Conservation (phyloP, 1,140 invertebrate genomes). For the Hycleus cichorii region DNA sequence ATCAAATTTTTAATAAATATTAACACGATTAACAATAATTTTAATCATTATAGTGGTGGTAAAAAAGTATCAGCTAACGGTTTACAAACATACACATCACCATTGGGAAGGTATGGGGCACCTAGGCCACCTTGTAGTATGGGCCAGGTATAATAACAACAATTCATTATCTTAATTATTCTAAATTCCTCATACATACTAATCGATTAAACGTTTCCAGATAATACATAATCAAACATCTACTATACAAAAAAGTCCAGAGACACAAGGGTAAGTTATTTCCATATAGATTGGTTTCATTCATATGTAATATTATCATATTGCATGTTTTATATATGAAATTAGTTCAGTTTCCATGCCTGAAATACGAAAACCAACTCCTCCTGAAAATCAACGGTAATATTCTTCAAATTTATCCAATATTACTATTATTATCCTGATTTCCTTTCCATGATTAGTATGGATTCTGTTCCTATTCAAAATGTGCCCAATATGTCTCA, state of each 20-base stretch:
- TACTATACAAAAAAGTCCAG: slow-evolving; percentile 25
- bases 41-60: slow-evolving; percentile 4
- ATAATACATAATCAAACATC: slow-evolving; percentile 41
- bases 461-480: not conserved
- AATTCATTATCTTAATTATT: slow-evolving; percentile 16
- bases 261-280: slow-evolving; percentile 33
- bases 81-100: slow-evolving; percentile 29
- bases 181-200: slow-evolving; percentile 2
- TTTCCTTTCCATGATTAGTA: too few species aligned
- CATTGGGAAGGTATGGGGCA: slow-evolving; percentile 53
- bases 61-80: slow-evolving; percentile 36
- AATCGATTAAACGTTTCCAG: slow-evolving; percentile 24
- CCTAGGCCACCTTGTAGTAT: slow-evolving; percentile 55
- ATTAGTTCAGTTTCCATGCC: not conserved
- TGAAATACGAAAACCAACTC: not conserved
- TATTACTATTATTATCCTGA: too few species aligned
- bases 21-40: slow-evolving; percentile 8
- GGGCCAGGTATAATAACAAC: slow-evolving; percentile 48
- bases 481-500: slow-evolving; percentile 11
- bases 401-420: too few species aligned
- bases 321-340: slow-evolving; percentile 2
- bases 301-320: not conserved
- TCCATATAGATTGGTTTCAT: not conserved
- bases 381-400: too few species aligned
- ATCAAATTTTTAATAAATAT: not conserved